These are phyloP conservation scores for Smithornis capensis DNA, from an alignment of 2,113 vertebrate genomes.

Conservation along the genomic window DNA sequence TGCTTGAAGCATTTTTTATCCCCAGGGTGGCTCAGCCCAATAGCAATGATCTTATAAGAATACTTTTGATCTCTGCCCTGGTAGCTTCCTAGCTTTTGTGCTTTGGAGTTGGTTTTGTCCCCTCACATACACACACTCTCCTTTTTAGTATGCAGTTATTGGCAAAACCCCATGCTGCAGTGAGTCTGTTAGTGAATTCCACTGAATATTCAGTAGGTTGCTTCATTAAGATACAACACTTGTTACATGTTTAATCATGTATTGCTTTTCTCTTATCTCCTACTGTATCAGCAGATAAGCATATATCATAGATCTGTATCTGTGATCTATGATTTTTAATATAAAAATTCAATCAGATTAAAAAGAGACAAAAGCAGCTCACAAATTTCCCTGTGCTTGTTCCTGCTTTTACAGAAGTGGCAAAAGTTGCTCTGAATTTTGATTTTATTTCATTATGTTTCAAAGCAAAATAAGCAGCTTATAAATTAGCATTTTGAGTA, in stretches of 20 bases:
- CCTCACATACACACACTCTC: accelerated
- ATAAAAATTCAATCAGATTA: neutral
- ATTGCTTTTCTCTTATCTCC: conserved; percentile 26
- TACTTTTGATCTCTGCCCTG: conserved; percentile 7
- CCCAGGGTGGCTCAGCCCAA: neutral
- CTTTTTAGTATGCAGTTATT: neutral
- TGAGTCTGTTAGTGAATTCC: neutral
- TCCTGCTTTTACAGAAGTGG: neutral
- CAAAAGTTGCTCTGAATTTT: conserved; percentile 42
- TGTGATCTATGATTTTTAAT: neutral
- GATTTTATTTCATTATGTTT: conserved; percentile 14
- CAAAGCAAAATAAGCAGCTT: conserved; percentile 50
- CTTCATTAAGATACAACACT: conserved; percentile 35
- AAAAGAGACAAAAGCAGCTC: neutral
- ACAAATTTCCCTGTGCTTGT: neutral
- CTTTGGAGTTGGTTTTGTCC: neutral
- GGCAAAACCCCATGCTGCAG: conserved; percentile 6
- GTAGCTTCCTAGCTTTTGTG: conserved; percentile 1
- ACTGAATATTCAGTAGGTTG: conserved; percentile 45
- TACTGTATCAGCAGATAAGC: neutral
- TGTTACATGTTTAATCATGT: conserved; percentile 42
- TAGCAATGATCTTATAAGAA: neutral
- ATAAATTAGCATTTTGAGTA: conserved; percentile 63
- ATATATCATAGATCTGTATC: neutral
- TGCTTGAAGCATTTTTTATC: neutral